These are phyloP conservation scores for Dicaeum eximium DNA, from an alignment of 2,113 vertebrate genomes.

Conservation along the genomic window DNA sequence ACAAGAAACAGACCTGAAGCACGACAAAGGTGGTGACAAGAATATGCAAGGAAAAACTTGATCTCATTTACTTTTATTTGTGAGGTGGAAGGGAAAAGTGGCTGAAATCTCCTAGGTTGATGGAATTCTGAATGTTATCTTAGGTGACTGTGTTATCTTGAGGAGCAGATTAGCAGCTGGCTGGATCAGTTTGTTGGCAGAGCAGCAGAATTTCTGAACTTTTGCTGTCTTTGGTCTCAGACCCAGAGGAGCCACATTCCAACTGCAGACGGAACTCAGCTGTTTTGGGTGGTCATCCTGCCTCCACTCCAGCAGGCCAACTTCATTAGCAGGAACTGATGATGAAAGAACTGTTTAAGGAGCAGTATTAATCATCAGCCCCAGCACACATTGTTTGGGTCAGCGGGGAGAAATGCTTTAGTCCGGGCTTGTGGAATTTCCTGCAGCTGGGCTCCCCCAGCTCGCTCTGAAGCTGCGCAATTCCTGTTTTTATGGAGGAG, in stretches of 20 bases:
- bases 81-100: constrained; percentile 4
- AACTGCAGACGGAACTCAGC: background rate
- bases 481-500: background rate
- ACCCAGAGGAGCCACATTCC: background rate
- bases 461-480: background rate
- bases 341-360: background rate
- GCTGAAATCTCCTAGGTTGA: constrained; percentile 10
- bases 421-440: background rate
- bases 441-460: background rate
- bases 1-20: constrained; percentile 39
- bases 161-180: constrained; percentile 38
- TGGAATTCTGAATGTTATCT: constrained; percentile 31
- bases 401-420: background rate
- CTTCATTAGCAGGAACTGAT: background rate
- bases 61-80: constrained; percentile 44
- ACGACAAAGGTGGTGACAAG: background rate
- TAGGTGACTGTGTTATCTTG: background rate
- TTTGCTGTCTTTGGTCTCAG: background rate
- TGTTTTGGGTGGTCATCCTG: background rate
- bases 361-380: background rate
- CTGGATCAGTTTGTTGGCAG: constrained; percentile 26
- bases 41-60: background rate
- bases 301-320: background rate
- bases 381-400: background rate
- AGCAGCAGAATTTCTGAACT: constrained; percentile 16